phyloP scores from a whole-genome alignment of 2,888 invertebrate species.

The Incurvaria masculella region DNA sequence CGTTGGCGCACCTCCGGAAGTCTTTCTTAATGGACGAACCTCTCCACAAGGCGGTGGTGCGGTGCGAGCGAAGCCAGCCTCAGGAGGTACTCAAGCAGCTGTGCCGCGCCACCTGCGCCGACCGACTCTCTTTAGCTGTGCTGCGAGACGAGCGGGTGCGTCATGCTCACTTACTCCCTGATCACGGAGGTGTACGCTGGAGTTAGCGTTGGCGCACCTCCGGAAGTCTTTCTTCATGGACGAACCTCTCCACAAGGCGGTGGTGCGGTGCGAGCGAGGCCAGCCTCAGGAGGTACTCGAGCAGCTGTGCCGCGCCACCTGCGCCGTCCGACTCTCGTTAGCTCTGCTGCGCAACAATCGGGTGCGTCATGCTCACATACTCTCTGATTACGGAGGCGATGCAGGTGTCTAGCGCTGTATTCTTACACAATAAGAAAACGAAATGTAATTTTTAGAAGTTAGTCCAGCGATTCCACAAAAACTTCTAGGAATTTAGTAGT shows the following conservation, averaged over 20 bases:
- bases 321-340: constrained; percentile 69
- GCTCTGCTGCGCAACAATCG: constrained; percentile 63
- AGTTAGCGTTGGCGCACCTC: constrained; percentile 68
- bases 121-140: constrained; percentile 72
- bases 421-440: too few relatives aligned
- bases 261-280: constrained; percentile 68
- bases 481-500: constrained; percentile 7
- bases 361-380: constrained; percentile 41
- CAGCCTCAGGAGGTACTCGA: constrained; percentile 70
- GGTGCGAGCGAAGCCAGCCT: constrained; percentile 67
- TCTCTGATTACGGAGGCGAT: too few relatives aligned
- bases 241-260: constrained; percentile 77
- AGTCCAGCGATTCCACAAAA: constrained; percentile 1
- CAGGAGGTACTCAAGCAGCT: constrained; percentile 71
- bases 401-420: too few relatives aligned
- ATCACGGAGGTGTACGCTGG: constrained; percentile 40
- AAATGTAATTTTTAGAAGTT: too few relatives aligned
- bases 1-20: constrained; percentile 67
- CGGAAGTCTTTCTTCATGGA: constrained; percentile 77
- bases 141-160: constrained; percentile 59
- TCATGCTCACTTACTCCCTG: constrained; percentile 24
- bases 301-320: constrained; percentile 66
- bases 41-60: constrained; percentile 69
- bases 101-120: constrained; percentile 67
- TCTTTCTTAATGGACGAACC: constrained; percentile 85